Evolutionary conservation across 2,113 vertebrate genomes (phyloP).

Genomic region (Hippocampus barbouri): DNA sequence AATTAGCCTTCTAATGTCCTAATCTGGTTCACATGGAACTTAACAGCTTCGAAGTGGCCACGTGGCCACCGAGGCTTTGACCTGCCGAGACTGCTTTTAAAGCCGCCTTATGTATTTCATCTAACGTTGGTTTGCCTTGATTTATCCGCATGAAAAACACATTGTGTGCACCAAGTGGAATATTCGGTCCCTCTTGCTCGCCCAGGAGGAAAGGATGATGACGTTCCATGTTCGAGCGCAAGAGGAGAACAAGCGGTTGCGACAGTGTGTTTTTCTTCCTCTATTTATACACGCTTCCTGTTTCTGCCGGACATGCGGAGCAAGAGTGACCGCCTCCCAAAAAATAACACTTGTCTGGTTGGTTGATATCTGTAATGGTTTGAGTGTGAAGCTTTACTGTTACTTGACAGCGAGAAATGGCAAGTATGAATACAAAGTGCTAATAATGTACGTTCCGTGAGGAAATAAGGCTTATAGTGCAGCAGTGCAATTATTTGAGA

Average conservation of each 20-base stretch:
- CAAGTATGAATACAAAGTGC: not conserved
- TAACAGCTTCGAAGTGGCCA: conserved; percentile 11
- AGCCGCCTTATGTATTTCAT: conserved; percentile 12
- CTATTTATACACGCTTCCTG: conserved; percentile 63
- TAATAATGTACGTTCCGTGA: not conserved
- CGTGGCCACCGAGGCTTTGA: conserved; percentile 12
- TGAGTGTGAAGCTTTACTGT: not conserved
- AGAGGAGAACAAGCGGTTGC: conserved; percentile 32
- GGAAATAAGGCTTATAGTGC: not conserved
- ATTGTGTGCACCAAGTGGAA: not conserved
- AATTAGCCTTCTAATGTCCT: conserved; percentile 60
- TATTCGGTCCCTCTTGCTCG: not conserved
- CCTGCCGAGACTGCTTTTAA: not conserved
- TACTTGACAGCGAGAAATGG: not conserved
- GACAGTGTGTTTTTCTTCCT: conserved; percentile 51
- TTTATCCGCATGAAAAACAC: conserved; percentile 22
- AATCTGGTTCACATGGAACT: conserved; percentile 59
- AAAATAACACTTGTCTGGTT: not conserved
- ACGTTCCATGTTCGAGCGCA: not conserved
- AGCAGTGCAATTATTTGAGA: not conserved
- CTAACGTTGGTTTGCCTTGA: conserved; percentile 2
- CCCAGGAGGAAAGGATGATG: not conserved
- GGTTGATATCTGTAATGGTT: not conserved
- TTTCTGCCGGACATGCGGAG: conserved; percentile 33
- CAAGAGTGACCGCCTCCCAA: not conserved